Conservation (phyloP, 1,140 invertebrate genomes). For the Pomacea maculata region DNA sequence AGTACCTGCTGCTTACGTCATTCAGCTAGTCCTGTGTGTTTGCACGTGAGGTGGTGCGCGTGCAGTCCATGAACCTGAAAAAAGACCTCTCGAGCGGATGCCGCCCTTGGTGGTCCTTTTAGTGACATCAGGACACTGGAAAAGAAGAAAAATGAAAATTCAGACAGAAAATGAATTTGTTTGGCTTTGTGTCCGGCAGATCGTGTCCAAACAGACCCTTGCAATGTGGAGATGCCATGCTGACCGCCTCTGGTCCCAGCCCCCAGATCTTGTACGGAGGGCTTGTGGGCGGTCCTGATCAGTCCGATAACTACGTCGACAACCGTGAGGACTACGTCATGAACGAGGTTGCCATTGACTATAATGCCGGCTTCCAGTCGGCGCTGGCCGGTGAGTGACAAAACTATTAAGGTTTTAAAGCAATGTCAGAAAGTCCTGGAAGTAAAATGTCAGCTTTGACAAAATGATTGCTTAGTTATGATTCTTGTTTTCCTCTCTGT, state of each 20-base stretch:
- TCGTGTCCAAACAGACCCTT: conserved; percentile 33
- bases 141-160: background rate
- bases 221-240: conserved; percentile 26
- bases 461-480: no score
- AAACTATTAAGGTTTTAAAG: no score
- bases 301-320: conserved; percentile 59
- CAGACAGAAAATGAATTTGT: background rate
- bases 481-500: no score
- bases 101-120: background rate
- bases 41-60: no score
- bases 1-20: background rate
- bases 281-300: conserved; percentile 65
- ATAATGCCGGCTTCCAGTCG: conserved; percentile 65
- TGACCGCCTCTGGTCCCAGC: conserved; percentile 40
- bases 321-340: conserved; percentile 59
- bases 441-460: no score
- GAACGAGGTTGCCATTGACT: conserved; percentile 66
- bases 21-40: background rate
- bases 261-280: conserved; percentile 64
- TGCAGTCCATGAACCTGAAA: background rate
- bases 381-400: conserved; percentile 11
- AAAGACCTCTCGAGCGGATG: background rate
- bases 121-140: background rate
- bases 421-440: no score
- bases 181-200: conserved; percentile 4